phyloP scores from a whole-genome alignment of 2,888 invertebrate genomes.

The Hyles lineata region DNA sequence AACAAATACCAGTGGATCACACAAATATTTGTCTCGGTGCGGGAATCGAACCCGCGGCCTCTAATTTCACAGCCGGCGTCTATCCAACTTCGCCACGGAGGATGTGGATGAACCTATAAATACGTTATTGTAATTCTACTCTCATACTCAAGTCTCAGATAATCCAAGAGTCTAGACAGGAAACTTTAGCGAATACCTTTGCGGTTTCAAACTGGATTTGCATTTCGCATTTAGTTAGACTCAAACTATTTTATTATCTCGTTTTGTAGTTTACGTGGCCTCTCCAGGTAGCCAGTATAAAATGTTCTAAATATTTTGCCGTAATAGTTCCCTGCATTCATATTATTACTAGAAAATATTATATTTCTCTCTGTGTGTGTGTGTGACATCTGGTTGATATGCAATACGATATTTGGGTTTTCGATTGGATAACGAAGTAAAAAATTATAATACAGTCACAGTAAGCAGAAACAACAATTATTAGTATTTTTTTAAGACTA shows the following conservation, averaged over 20 bases:
- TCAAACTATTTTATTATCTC: neutral
- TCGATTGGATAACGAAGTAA: neutral
- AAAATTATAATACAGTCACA: neutral
- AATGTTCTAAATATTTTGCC: neutral
- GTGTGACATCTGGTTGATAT: neutral
- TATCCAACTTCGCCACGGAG: no score
- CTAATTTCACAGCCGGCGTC: no score
- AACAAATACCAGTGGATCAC: no score
- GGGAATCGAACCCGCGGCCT: no score
- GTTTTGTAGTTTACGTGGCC: neutral
- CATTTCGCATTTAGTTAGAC: neutral
- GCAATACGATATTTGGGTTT: neutral
- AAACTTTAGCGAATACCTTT: slow-evolving; percentile 8
- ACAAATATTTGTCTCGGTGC: no score
- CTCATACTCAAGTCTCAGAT: neutral
- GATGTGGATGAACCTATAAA: neutral
- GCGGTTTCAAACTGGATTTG: slow-evolving; percentile 22
- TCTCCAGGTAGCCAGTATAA: neutral
- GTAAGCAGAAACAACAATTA: neutral
- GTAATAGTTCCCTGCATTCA: neutral
- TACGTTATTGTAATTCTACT: neutral
- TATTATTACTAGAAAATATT: neutral
- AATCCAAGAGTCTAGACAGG: neutral
- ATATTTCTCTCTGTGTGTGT: neutral
- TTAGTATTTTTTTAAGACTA: neutral